A percentile compares a stretch with the other conserved stretches of the same genome.
Conservation (phyloP, 2,888 invertebrate genomes). For the Eupithecia exiguata region DNA sequence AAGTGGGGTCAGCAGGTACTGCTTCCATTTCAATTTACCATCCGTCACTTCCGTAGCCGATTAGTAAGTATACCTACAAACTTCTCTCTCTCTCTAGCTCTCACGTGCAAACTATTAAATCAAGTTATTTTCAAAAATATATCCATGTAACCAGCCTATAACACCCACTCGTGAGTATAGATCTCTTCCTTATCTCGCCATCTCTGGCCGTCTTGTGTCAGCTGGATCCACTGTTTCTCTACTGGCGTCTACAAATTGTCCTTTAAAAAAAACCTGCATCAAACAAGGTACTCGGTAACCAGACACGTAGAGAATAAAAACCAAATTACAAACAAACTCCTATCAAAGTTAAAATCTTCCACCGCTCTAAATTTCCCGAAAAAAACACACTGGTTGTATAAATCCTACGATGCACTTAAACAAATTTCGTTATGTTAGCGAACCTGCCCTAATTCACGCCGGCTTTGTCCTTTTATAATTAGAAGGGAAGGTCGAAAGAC, state of each 20-base stretch:
- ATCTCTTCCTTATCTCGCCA: no score
- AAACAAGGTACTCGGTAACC: neutral
- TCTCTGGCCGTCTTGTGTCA: no score
- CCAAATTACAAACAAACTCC: neutral
- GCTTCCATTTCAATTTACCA: no score
- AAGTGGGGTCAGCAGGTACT: neutral
- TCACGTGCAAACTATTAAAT: neutral
- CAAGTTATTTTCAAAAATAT: no score
- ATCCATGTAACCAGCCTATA: no score
- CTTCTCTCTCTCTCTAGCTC: neutral
- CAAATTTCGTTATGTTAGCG: constrained; percentile 29
- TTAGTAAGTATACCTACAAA: neutral
- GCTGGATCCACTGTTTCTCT: no score
- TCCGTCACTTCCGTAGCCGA: neutral
- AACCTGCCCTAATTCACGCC: constrained; percentile 37
- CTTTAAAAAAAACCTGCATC: neutral
- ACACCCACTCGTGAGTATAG: no score
- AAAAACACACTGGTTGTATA: constrained; percentile 16
- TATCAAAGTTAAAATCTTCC: constrained; percentile 4
- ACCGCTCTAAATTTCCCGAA: constrained; percentile 11
- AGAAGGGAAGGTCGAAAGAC: constrained; percentile 48
- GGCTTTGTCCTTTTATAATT: constrained; percentile 55
- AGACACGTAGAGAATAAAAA: neutral
- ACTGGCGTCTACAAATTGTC: neutral
- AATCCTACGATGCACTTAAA: constrained; percentile 33